phyloP scores from a whole-genome alignment of 2,113 vertebrate species.

The Notothenia coriiceps region DNA sequence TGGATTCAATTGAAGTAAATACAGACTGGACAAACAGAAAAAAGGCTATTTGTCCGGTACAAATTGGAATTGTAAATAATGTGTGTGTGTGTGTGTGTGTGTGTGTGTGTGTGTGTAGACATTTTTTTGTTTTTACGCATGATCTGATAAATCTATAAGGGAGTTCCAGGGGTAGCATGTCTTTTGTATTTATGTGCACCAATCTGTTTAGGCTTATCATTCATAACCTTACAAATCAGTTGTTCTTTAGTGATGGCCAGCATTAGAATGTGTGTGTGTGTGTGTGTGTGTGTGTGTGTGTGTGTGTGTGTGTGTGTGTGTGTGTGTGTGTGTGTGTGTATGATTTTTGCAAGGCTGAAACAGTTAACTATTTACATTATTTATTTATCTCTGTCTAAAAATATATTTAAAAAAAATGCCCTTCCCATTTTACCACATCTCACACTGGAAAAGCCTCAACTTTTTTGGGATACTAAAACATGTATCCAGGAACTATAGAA shows the following conservation, averaged over 20 bases:
- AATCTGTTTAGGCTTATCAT: conserved; percentile 9
- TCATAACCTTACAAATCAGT: conserved; percentile 8
- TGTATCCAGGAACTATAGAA: not conserved
- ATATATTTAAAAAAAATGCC: too few species aligned
- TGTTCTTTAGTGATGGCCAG: not conserved
- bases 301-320: conserved; percentile 3
- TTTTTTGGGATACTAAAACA: not conserved
- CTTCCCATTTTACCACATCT: not conserved
- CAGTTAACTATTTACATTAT: not conserved
- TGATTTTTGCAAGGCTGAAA: not conserved
- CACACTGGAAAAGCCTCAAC: not conserved
- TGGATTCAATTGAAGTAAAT: conserved; percentile 10
- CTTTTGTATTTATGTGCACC: conserved; percentile 8
- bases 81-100: not conserved
- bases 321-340: conserved; percentile 4
- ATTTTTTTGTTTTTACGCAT: not conserved
- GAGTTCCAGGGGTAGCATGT: not conserved
- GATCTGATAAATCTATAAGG: not conserved
- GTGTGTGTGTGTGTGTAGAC: not conserved
- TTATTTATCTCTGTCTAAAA: not conserved
- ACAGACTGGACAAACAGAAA: not conserved
- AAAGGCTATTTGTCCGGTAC: conserved; percentile 12
- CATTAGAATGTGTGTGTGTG: conserved; percentile 28
- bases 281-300: not conserved
- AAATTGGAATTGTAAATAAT: not conserved